Conservation (phyloP, 2,797 vertebrate genomes). For the Etheostoma perlongum region DNA sequence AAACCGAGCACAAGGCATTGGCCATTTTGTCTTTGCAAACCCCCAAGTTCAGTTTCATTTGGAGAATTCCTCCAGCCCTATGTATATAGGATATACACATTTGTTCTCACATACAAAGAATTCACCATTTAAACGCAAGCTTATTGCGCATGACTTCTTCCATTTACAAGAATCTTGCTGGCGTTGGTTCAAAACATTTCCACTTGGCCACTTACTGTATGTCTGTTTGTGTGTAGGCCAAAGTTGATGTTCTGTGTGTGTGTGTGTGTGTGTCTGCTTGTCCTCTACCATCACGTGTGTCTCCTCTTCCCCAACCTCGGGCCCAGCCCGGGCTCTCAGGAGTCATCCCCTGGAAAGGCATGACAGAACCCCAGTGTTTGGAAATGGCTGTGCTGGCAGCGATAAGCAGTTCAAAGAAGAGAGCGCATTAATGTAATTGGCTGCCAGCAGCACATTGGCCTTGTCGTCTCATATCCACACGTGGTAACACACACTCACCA, state of each 20-base stretch:
- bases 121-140: slow-evolving; percentile 21
- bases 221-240: slow-evolving; percentile 43
- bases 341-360: slow-evolving; percentile 81
- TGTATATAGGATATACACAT: slow-evolving; percentile 1
- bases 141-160: slow-evolving; percentile 43
- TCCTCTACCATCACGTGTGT: slow-evolving; percentile 67
- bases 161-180: slow-evolving; percentile 42
- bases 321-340: slow-evolving; percentile 69
- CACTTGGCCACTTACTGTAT: slow-evolving; percentile 39
- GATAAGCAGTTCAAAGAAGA: slow-evolving; percentile 90
- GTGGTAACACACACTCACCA: slow-evolving; percentile 81
- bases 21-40: slow-evolving; percentile 11
- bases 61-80: slow-evolving; percentile 2
- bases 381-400: slow-evolving; percentile 84
- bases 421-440: slow-evolving; percentile 88
- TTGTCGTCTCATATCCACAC: slow-evolving; percentile 80
- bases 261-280: slow-evolving; percentile 51
- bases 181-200: slow-evolving; percentile 51
- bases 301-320: slow-evolving; percentile 60
- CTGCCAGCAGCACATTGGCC: slow-evolving; percentile 84
- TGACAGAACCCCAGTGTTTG: slow-evolving; percentile 83
- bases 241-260: slow-evolving; percentile 29
- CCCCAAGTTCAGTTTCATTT: slow-evolving; percentile 6
- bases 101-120: slow-evolving; percentile 19
- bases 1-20: slow-evolving; percentile 2